A percentile compares a stretch with the other conserved stretches of the same genome.
Conservation (phyloP, 2,888 invertebrate species). For the Meandrusa payeni region DNA sequence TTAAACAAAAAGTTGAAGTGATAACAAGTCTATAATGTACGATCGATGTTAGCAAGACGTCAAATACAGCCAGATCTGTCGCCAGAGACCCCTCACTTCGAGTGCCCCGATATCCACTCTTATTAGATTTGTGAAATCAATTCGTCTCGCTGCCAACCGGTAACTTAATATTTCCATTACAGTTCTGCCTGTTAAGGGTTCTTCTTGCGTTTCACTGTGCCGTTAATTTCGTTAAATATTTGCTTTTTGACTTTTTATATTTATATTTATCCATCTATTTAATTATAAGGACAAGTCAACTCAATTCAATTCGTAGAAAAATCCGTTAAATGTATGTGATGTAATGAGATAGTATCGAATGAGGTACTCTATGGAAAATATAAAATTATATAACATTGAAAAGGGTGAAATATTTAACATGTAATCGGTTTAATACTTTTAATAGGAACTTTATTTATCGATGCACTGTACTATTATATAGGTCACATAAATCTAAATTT, state of each 20-base stretch:
- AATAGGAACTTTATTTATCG: too few relatives aligned
- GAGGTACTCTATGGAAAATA: too few relatives aligned
- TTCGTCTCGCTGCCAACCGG: slow-evolving; percentile 54
- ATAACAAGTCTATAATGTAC: slow-evolving; percentile 13
- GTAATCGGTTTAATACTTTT: too few relatives aligned
- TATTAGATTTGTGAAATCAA: slow-evolving; percentile 68
- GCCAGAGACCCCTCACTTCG: slow-evolving; percentile 26
- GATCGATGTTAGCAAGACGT: slow-evolving; percentile 23
- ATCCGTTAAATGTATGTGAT: too few relatives aligned
- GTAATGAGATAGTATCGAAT: too few relatives aligned
- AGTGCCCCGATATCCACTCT: slow-evolving; percentile 38
- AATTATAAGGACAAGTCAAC: too few relatives aligned
- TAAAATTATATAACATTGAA: too few relatives aligned
- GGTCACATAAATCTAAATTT: too few relatives aligned
- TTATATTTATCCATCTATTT: too few relatives aligned
- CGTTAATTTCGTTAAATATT: slow-evolving; percentile 18
- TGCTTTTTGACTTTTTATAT: slow-evolving; percentile 2
- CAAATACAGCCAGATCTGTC: slow-evolving; percentile 32
- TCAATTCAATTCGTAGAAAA: too few relatives aligned
- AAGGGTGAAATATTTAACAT: too few relatives aligned
- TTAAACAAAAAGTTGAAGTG: neutral
- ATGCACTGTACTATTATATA: too few relatives aligned
- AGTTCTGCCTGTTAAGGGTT: slow-evolving; percentile 28
- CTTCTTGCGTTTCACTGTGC: slow-evolving; percentile 6
- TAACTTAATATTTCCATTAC: slow-evolving; percentile 64